Percentiles rank a stretch among this genome's conserved stretches.
Evolutionary conservation across 2,797 vertebrate genomes (phyloP).

Genomic region (Lithobates sylvaticus): DNA sequence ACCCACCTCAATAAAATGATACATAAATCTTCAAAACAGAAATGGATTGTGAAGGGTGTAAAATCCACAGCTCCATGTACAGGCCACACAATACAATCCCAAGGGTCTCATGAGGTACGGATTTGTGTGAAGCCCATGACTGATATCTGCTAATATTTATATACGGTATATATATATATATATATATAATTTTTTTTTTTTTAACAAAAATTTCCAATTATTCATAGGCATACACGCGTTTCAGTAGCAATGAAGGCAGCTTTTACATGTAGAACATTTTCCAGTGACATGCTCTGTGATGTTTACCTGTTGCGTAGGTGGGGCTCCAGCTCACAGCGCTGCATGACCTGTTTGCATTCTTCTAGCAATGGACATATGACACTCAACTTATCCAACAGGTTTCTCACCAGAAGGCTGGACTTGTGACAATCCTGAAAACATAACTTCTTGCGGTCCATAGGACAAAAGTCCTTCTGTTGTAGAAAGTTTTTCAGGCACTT

Average conservation of each 20-base stretch:
- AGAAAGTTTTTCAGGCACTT: slow-evolving; percentile 91
- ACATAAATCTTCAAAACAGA: no score
- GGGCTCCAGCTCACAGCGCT: slow-evolving; percentile 89
- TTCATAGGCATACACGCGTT: not conserved
- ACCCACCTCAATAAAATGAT: no score
- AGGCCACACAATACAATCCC: no score
- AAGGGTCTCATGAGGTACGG: no score
- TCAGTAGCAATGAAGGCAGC: not conserved
- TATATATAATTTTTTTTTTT: no score
- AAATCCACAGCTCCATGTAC: no score
- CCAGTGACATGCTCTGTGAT: not conserved
- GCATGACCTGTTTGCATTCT: slow-evolving; percentile 87
- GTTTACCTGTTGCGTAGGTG: slow-evolving; percentile 90
- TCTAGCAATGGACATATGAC: slow-evolving; percentile 84
- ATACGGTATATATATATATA: no score
- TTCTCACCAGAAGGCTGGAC: slow-evolving; percentile 90
- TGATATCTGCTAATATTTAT: no score
- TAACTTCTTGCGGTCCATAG: slow-evolving; percentile 88
- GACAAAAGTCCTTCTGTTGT: slow-evolving; percentile 91
- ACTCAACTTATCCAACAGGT: slow-evolving; percentile 88
- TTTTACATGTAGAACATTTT: not conserved
- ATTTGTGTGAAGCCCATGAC: no score
- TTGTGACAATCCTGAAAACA: slow-evolving; percentile 87
- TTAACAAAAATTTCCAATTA: no score
- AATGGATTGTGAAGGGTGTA: no score